Percentiles rank a stretch among this genome's conserved stretches.
Evolutionary conservation across 2,888 invertebrate genomes (phyloP).

Genomic region (Heliconius cydno): DNA sequence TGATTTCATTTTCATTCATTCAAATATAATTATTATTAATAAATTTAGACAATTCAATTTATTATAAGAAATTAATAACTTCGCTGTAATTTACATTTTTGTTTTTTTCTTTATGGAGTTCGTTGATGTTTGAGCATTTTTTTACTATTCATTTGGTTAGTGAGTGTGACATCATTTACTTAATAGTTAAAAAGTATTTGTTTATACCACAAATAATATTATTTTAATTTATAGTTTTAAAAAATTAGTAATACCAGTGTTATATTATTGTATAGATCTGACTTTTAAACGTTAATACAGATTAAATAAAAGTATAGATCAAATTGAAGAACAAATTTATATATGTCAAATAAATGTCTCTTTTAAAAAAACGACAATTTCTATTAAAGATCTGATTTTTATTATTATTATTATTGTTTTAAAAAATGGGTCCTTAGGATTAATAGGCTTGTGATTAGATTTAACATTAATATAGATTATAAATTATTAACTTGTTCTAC

Average conservation of each 20-base stretch:
- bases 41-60: neutral
- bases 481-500: slow-evolving; percentile 10
- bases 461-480: slow-evolving; percentile 8
- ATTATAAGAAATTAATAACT: neutral
- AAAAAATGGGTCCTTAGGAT: slow-evolving; percentile 11
- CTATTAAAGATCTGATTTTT: slow-evolving; percentile 19
- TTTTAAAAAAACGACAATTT: neutral
- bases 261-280: too few species aligned
- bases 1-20: neutral
- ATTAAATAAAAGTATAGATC: neutral
- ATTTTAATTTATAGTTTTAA: neutral
- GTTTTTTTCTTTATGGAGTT: neutral
- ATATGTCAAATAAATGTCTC: neutral
- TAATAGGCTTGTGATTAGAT: slow-evolving; percentile 29
- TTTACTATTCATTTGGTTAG: neutral
- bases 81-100: neutral
- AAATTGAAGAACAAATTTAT: slow-evolving; percentile 9
- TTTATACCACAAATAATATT: neutral
- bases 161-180: neutral
- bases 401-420: neutral
- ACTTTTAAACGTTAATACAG: too few species aligned
- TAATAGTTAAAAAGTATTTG: neutral
- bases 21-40: too few species aligned
- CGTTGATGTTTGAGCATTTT: neutral
- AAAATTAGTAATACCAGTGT: too few species aligned